These are phyloP conservation scores for Syndactyla subalaris DNA, from an alignment of 2,797 vertebrate species.

Conservation along the genomic window DNA sequence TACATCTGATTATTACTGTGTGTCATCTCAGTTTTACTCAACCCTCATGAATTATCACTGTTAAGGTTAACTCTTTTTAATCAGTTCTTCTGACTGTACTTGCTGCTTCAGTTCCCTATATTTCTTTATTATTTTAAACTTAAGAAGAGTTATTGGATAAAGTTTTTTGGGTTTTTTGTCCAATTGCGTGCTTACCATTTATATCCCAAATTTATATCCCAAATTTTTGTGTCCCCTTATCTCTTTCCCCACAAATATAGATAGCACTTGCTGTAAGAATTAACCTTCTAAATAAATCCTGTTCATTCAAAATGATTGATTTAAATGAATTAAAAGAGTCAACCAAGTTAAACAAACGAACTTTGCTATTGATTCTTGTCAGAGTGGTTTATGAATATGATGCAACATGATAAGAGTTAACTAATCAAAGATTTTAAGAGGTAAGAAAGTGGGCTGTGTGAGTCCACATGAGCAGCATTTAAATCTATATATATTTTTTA, in stretches of 20 bases:
- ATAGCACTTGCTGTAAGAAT: neutral
- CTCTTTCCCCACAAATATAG: neutral
- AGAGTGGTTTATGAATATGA: constrained; percentile 31
- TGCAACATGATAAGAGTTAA: constrained; percentile 4
- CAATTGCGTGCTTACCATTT: neutral
- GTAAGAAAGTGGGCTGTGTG: neutral
- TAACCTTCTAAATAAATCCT: neutral
- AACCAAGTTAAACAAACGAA: neutral
- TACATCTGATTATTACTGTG: neutral
- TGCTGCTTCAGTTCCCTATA: neutral
- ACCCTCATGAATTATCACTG: neutral
- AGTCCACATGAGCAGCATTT: neutral
- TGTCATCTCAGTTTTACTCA: neutral
- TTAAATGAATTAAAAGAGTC: neutral
- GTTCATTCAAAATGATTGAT: neutral
- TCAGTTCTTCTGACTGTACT: neutral
- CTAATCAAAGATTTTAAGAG: neutral
- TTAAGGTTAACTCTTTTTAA: neutral
- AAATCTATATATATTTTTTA: neutral
- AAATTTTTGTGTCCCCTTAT: neutral
- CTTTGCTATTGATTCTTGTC: constrained; percentile 14
- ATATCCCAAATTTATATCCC: neutral
- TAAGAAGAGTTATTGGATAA: neutral
- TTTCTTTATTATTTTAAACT: neutral
- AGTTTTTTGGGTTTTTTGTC: neutral